A percentile compares a stretch with the other conserved stretches of the same genome.
Evolutionary conservation across 2,113 vertebrate species (phyloP).

Genomic region (Grammomys surdaster): DNA sequence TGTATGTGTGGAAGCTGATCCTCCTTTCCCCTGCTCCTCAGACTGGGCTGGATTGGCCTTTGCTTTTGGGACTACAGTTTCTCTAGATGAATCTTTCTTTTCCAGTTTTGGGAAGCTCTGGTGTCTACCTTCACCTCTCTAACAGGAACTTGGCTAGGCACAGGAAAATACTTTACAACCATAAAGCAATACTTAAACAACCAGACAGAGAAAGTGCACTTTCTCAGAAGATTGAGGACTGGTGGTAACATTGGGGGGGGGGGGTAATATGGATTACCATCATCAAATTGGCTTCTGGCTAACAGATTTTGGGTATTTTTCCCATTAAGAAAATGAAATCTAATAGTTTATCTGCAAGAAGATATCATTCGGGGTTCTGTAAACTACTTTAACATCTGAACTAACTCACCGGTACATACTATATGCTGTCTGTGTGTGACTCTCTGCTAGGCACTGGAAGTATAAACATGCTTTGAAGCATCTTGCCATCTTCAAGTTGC

Average conservation of each 20-base stretch:
- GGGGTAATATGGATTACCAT: neutral
- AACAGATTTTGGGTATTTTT: neutral
- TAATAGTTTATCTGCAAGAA: neutral
- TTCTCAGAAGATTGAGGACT: neutral
- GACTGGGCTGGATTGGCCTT: neutral
- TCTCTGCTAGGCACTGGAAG: neutral
- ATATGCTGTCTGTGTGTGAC: neutral
- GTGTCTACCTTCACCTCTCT: neutral
- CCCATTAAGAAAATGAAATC: conserved; percentile 24
- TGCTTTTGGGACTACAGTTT: conserved; percentile 26
- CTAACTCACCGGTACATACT: neutral
- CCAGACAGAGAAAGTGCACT: neutral
- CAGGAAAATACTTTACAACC: conserved; percentile 23
- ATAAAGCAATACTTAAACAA: neutral
- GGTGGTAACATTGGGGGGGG: neutral
- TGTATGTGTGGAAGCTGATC: neutral
- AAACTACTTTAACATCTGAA: neutral
- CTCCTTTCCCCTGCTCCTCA: neutral
- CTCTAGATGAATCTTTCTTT: conserved; percentile 5
- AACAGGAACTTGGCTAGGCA: neutral
- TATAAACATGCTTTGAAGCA: neutral
- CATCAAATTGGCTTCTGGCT: neutral
- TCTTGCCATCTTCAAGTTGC: neutral
- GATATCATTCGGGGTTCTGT: neutral
- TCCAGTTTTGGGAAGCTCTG: neutral